phyloP scores from a whole-genome alignment of 92 coral and sea anemone genomes.

The Parazoanthus atlanticus region DNA sequence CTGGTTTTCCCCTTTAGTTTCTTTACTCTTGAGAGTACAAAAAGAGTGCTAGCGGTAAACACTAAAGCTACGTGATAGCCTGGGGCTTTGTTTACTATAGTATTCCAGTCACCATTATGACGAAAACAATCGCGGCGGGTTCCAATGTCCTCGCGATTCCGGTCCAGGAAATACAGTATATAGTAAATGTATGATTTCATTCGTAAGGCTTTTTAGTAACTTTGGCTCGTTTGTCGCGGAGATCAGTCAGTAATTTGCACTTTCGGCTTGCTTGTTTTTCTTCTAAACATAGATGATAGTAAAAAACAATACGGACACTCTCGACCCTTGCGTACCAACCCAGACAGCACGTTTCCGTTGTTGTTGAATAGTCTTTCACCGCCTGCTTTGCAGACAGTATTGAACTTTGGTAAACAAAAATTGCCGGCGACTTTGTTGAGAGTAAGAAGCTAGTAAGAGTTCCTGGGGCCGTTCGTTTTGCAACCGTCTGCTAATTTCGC shows the following conservation, averaged over 20 bases:
- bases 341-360: slow-evolving; percentile 14
- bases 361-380: slow-evolving; percentile 19
- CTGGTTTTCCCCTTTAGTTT: not conserved
- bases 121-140: not conserved
- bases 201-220: not conserved
- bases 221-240: not conserved
- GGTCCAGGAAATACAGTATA: not conserved
- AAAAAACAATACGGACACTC: not conserved
- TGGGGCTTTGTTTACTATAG: slow-evolving; percentile 25
- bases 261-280: not conserved
- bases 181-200: not conserved
- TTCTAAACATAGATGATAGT: not conserved
- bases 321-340: not conserved
- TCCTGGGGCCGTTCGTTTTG: not conserved
- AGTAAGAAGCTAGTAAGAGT: too few species aligned
- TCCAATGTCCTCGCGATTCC: not conserved
- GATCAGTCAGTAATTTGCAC: not conserved
- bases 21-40: not conserved
- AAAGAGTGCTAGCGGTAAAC: not conserved
- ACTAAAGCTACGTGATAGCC: slow-evolving; percentile 17
- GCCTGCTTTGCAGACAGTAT: not conserved
- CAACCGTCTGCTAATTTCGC: not conserved
- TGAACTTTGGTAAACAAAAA: not conserved
- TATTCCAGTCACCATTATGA: not conserved
- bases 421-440: not conserved